phyloP scores from a whole-genome alignment of 2,113 vertebrate genomes.

The Thamnophis sirtalis region DNA sequence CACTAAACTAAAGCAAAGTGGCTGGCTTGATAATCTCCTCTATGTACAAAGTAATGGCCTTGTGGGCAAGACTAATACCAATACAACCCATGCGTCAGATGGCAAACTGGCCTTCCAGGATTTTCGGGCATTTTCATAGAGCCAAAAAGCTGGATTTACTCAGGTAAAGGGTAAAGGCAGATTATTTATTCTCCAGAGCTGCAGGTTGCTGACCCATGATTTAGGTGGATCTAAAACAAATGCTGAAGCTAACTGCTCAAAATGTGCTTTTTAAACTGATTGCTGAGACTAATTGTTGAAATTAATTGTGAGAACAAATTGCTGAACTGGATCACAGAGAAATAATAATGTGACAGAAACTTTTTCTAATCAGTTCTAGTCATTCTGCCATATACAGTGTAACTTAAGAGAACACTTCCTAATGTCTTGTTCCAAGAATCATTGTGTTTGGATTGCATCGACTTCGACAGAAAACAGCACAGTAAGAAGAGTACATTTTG shows the following conservation, averaged over 20 bases:
- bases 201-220: background rate
- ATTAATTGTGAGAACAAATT: background rate
- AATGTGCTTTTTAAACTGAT: background rate
- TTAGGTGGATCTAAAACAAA: background rate
- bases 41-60: no score
- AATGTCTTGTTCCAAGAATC: background rate
- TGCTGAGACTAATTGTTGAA: background rate
- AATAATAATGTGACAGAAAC: background rate
- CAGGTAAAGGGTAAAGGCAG: no score
- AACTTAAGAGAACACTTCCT: background rate
- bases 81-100: no score
- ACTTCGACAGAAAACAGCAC: background rate
- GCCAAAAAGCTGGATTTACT: no score
- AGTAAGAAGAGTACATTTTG: background rate
- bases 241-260: background rate
- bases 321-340: background rate
- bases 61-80: no score
- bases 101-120: no score
- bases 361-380: background rate
- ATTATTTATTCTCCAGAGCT: no score
- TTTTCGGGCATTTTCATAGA: no score
- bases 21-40: no score
- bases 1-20: no score
- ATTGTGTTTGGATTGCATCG: background rate
- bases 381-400: background rate